A percentile compares a stretch with the other conserved stretches of the same genome.
phyloP scores from a whole-genome alignment of 2,113 vertebrate genomes.

The Ciconia stormi region DNA sequence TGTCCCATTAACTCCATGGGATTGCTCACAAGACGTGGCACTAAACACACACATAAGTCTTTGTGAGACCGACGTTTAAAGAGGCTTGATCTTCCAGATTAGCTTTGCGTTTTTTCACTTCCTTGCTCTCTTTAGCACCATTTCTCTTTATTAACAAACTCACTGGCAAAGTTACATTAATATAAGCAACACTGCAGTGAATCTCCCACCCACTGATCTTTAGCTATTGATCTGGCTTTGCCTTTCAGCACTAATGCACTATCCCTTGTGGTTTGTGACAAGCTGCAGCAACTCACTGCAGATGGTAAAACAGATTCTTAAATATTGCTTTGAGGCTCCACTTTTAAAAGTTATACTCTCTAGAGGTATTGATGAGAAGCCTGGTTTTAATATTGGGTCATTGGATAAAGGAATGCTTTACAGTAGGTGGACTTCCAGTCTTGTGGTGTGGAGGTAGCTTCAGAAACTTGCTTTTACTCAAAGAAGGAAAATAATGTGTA shows the following conservation, averaged over 20 bases:
- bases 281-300: conserved; percentile 35
- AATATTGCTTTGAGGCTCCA: conserved; percentile 40
- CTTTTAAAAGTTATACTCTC: conserved; percentile 22
- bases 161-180: conserved; percentile 16
- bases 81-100: not conserved
- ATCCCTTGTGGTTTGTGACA: conserved; percentile 7
- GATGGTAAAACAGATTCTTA: conserved; percentile 61
- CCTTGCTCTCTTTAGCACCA: not conserved
- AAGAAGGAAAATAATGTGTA: not conserved
- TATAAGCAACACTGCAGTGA: not conserved
- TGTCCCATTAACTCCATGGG: conserved; percentile 12
- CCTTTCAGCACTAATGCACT: conserved; percentile 43
- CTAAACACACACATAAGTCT: not conserved
- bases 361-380: conserved; percentile 27
- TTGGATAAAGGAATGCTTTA: conserved; percentile 1
- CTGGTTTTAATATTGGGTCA: not conserved
- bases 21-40: not conserved
- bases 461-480: not conserved
- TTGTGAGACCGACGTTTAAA: not conserved
- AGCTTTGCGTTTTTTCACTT: not conserved
- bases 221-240: conserved; percentile 49
- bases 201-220: conserved; percentile 25
- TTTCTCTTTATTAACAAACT: conserved; percentile 44
- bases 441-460: not conserved
- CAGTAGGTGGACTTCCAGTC: not conserved